Conservation (phyloP, 2,888 invertebrate genomes). For the Xylocampa areola region DNA sequence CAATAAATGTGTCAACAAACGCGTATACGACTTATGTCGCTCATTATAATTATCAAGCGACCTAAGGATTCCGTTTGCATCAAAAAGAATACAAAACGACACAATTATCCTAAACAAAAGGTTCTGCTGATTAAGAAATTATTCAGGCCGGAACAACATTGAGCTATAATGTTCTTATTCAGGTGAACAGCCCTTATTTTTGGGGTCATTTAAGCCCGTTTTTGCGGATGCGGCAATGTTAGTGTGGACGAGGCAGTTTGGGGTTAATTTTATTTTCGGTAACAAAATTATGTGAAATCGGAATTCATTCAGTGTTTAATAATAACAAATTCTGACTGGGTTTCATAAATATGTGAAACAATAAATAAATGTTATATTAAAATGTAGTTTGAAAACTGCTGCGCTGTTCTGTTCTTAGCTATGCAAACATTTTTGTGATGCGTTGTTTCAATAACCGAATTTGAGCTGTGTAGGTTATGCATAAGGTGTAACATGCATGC, state of each 20-base stretch:
- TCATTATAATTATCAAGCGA: conserved; percentile 62
- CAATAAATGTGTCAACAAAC: conserved; percentile 2
- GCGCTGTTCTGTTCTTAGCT: no score
- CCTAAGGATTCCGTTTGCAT: conserved; percentile 67
- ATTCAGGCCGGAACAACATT: conserved; percentile 65
- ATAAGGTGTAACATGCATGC: no score
- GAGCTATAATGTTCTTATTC: conserved; percentile 55
- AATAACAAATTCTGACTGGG: no score
- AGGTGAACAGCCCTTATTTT: conserved; percentile 54
- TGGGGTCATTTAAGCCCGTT: conserved; percentile 62
- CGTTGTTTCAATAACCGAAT: no score
- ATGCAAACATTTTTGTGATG: no score
- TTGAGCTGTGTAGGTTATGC: no score
- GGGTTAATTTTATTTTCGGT: conserved; percentile 8
- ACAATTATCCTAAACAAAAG: conserved; percentile 82
- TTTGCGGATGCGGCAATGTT: conserved; percentile 43
- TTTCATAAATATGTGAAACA: no score
- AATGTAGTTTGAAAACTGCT: no score
- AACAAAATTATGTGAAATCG: neutral
- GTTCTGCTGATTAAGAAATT: conserved; percentile 81
- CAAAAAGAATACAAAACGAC: conserved; percentile 75
- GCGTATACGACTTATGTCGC: conserved; percentile 30
- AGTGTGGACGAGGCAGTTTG: conserved; percentile 27
- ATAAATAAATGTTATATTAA: no score
- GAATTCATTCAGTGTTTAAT: no score